phyloP scores from a whole-genome alignment of 2,797 vertebrate species.

The Lutjanus argentimaculatus region DNA sequence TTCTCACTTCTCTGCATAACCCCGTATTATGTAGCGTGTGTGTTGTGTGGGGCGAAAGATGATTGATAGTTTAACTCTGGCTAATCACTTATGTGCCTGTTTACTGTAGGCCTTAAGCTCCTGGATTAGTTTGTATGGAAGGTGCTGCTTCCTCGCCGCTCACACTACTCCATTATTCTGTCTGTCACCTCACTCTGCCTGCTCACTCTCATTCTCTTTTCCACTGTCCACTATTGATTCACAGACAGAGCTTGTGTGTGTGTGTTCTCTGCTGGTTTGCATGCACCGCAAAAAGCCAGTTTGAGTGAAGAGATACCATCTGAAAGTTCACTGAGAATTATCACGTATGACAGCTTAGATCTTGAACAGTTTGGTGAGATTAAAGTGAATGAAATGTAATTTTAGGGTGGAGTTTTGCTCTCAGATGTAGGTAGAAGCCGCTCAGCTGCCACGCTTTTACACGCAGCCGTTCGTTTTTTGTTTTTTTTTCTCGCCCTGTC shows the following conservation, averaged over 20 bases:
- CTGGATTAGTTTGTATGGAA: conserved; percentile 66
- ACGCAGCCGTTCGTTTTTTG: conserved; percentile 18
- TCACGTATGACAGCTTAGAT: background rate
- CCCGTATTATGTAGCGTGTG: conserved; percentile 49
- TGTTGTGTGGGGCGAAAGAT: conserved; percentile 62
- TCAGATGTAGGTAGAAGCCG: conserved; percentile 48
- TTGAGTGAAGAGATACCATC: conserved; percentile 16
- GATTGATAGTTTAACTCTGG: conserved; percentile 73
- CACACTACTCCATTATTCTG: conserved; percentile 58
- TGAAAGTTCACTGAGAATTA: conserved; percentile 14
- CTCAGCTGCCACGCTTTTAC: conserved; percentile 47
- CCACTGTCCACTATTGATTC: conserved; percentile 51
- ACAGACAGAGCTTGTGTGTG: conserved; percentile 27
- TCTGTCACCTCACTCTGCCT: conserved; percentile 58
- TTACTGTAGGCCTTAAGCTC: conserved; percentile 56
- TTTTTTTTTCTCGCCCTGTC: conserved; percentile 26
- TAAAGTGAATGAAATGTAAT: conserved; percentile 36
- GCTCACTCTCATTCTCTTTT: conserved; percentile 43
- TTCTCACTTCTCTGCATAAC: conserved; percentile 72
- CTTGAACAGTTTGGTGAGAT: conserved; percentile 28
- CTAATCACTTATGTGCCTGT: conserved; percentile 71
- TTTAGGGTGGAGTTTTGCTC: conserved; percentile 41
- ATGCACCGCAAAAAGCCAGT: conserved; percentile 15
- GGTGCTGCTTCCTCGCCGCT: conserved; percentile 50
- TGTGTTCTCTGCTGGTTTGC: conserved; percentile 17